Evolutionary conservation across 1,140 invertebrate genomes (phyloP), one percentile per base, ranked within the genome.

Genomic region (Muscidifurax raptorellus): DNA sequence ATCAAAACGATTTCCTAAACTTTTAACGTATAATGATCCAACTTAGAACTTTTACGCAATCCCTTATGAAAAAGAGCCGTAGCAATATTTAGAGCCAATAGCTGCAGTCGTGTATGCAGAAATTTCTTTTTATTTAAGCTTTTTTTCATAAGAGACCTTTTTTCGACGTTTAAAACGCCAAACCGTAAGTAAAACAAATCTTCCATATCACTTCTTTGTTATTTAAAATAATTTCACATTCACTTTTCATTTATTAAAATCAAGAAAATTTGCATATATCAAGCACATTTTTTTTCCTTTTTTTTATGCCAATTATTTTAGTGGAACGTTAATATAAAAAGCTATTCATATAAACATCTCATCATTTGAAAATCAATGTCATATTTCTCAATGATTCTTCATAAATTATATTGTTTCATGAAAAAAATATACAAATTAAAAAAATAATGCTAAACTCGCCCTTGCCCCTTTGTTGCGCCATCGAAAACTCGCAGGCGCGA

Each of bases 401-500:
- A 40, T 40, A 40, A 40, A 40, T 10, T 40, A 10, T 1, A 40
- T 40, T 10, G 36, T 40, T 40, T 40, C 36, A 40, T 40, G 7
- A 40, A 40, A 40, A 40, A 40, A 1, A 40, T 40, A 40, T 40
- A 40, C 10, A 9, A 40, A 40, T 40, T 40, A 0, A 81, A 79
- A 76, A 85, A 86, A 88, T 91, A 89, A 88, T 84, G 52, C 83
- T 83, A 83, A 83, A 77, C 30, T 78, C 82, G 67, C 27, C 82
- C 66, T 84, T 84, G 52, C 5, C 69, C 18, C 44, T 30, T 9
- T 67, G 66, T 27, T 72, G 36, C 72, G 28, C 13, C 82, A 1
- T 1, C 30, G 30, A 80, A 67, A 66, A 30, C 71, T 87, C 88
- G 84, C 95, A 99, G 96, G 96, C 96, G 90, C 95, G 97, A 95